Conservation (phyloP, 2,113 vertebrate species). For the Ornithorhynchus anatinus region DNA sequence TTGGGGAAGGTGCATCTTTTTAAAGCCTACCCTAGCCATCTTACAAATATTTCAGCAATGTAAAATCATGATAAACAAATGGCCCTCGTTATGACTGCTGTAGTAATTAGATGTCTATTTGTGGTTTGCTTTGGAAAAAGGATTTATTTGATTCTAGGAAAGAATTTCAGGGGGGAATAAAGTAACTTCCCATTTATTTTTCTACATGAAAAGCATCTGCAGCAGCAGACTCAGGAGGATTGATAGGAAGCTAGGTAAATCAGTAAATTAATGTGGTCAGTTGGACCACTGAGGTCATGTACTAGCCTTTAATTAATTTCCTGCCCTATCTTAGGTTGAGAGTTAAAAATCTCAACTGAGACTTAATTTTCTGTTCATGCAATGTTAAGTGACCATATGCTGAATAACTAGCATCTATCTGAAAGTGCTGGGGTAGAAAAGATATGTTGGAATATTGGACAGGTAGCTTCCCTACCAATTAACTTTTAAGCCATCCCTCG, state of each 20-base stretch:
- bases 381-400: too few species aligned
- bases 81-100: not conserved
- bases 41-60: not conserved
- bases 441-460: too few species aligned
- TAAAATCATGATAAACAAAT: not conserved
- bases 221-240: not conserved
- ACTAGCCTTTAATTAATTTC: too few species aligned
- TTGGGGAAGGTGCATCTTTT: not conserved
- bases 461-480: too few species aligned
- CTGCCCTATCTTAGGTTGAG: too few species aligned
- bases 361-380: too few species aligned
- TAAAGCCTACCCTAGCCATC: not conserved
- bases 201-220: not conserved
- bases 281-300: too few species aligned
- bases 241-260: not conserved
- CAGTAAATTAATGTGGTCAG: not conserved
- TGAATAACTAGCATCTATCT: too few species aligned
- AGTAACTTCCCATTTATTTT: not conserved
- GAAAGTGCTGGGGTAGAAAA: too few species aligned
- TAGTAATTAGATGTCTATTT: not conserved
- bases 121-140: slow-evolving; percentile 8
- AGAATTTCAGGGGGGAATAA: not conserved
- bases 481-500: too few species aligned
- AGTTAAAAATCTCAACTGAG: too few species aligned
- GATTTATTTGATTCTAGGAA: slow-evolving; percentile 7